Evolutionary conservation across 1,140 invertebrate genomes (phyloP), one percentile per base, ranked within the genome.

Genomic region (Laupala kohalensis): DNA sequence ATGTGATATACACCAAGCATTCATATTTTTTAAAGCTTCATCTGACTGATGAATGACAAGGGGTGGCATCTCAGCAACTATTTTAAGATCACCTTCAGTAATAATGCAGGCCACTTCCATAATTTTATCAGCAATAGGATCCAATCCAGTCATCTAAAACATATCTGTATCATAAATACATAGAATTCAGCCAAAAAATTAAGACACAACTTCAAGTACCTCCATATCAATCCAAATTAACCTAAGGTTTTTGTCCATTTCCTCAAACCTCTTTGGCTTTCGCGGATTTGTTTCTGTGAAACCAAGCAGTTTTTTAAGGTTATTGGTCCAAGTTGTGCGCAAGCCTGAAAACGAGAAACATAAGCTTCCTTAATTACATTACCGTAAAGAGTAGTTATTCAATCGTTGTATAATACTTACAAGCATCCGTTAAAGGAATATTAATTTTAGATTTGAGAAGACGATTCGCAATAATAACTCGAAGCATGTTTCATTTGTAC

Each of bases 31-130:
- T 68, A 97, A 83, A 23, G 93, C 79, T 19, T 84, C 78, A 73
- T 91, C 85, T 9, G 90, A 80, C 76, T 96, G 91, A 78, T 96
- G 84, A 75, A 98, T 90, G 4, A 95, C 82, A n/a, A 96, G 79
- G 77, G 90, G 83, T 6, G 91, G 89, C 66, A 89, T 88, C 79
- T 92, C 87, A 19, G 89, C 92, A 62, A 95, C 79, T 6, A 94
- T 81, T 75, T 94, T 89, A 5, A 97, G 81, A 69, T 96, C 77
- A 19, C 82, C 82, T 81, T 97, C 92, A 0, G 95, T 97, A 27
- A 98, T 83, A 30, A 97, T 77, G 79, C 92, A 94, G 0, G 93
- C 91, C 73, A 96, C 86, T 84, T 98, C 96, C 74, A 98, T 79
- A 28, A 98, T 92, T 72, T 88, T 85, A 79, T 94, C 89, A 72